Conservation (phyloP, 2,113 vertebrate species). For the Danionella cerebrum region DNA sequence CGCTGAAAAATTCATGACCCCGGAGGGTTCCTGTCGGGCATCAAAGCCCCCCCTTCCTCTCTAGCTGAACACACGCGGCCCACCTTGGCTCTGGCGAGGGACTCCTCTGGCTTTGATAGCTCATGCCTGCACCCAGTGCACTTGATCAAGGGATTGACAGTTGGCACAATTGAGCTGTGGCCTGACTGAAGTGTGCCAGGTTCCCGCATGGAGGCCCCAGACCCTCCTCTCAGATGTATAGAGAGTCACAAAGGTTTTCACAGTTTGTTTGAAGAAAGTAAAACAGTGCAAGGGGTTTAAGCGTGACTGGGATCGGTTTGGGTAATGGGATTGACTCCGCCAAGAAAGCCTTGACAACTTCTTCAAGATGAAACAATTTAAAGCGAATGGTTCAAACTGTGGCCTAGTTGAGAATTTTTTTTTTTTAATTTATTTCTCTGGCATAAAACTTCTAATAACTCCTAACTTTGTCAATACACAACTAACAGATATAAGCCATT, state of each 20-base stretch:
- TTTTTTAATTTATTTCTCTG: too few relatives aligned
- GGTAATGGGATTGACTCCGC: background rate
- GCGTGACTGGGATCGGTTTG: constrained; percentile 27
- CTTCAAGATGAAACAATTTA: background rate
- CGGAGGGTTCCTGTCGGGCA: constrained; percentile 57
- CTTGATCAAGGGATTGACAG: constrained; percentile 58
- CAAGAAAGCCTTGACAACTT: background rate
- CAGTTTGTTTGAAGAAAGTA: constrained; percentile 30
- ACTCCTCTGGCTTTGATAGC: constrained; percentile 53
- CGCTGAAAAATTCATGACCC: constrained; percentile 80
- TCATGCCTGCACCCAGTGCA: constrained; percentile 47
- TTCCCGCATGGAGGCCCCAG: constrained; percentile 21
- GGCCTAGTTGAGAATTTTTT: background rate
- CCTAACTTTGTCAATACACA: too few relatives aligned
- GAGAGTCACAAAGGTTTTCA: constrained; percentile 23
- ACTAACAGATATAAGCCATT: too few relatives aligned
- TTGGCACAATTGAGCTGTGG: constrained; percentile 40
- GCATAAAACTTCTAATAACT: too few relatives aligned
- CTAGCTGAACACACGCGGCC: background rate
- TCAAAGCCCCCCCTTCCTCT: constrained; percentile 61
- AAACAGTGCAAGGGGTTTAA: constrained; percentile 16
- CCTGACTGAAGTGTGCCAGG: constrained; percentile 20
- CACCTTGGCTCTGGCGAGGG: constrained; percentile 23
- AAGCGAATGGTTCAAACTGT: background rate
- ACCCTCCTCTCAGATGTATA: constrained; percentile 9